Evolutionary conservation across 2,888 invertebrate genomes (phyloP), one percentile per base, ranked within the genome.

Genomic region (Drosophila longiperda): DNA sequence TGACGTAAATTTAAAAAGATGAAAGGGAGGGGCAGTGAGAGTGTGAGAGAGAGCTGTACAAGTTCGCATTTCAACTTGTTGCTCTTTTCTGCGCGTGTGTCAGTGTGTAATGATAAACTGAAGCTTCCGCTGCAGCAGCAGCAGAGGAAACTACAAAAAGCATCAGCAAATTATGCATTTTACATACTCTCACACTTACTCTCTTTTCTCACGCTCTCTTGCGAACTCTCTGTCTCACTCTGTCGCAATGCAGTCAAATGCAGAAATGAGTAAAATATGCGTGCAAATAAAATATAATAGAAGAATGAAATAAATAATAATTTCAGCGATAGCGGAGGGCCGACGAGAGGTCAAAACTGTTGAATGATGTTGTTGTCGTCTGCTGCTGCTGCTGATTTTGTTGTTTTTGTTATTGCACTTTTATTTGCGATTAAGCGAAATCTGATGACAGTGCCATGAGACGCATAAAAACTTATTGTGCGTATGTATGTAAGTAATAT

Each of bases 401-500:
- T 38, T 72, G 65, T 9, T 67, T 5, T 42, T 65, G 50, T 33
- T 57, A 36, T 65, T 54, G 85, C 83, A 87, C 78, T 87, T 79
- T 87, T 62, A 54, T 62, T 81, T 81, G 86, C 85, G 83, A 84
- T 85, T 84, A 79, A 85, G 84, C 84, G 86, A 83, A 84, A 85
- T 84, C 71, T 81, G 85, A 87, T 85, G 83, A 70, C 68, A 67
- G 45, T 66, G 59, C 49, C 75, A 71, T 38, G 68, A 74, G 71
- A 62, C 77, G 80, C 80, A 71, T 73, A 66, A 76, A 65, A 42
- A 20, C 3, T n/a, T 36, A 36, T 12, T 59, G 29, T 55, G 45
- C 34, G 48, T 36, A n/a, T 45, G 26, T 57, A 26, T 45, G 52
- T 33, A 15, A 36, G 15, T 55, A 5, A 42, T 60, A 50, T 17